These are phyloP conservation scores for Aphis gossypii DNA, from an alignment of 1,140 invertebrate species.

Conservation along the genomic window DNA sequence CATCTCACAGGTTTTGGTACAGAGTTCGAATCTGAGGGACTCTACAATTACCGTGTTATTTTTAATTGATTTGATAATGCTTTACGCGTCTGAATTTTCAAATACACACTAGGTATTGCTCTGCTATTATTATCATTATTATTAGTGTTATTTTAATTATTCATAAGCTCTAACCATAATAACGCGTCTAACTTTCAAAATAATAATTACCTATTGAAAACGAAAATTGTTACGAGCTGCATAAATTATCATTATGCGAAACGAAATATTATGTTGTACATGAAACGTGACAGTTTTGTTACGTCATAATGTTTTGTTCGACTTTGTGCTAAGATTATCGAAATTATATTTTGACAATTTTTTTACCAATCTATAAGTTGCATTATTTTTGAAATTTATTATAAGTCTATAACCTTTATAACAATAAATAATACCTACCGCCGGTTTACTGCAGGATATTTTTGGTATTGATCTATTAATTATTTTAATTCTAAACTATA, in stretches of 20 bases:
- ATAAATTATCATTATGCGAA: conserved; percentile 19
- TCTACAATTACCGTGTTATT: background rate
- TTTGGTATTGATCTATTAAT: background rate
- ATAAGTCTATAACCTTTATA: too few relatives aligned
- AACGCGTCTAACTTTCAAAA: conserved; percentile 2
- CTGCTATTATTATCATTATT: background rate
- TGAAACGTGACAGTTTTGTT: background rate
- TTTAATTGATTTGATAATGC: conserved; percentile 39
- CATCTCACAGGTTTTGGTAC: conserved; percentile 7
- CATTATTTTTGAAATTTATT: background rate
- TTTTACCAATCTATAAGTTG: background rate
- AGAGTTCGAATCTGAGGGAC: conserved; percentile 8
- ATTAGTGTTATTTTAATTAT: conserved; percentile 36
- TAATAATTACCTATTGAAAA: conserved; percentile 37
- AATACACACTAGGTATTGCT: background rate
- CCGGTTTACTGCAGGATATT: background rate
- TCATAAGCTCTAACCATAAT: conserved; percentile 9
- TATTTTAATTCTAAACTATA: background rate
- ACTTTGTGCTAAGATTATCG: background rate
- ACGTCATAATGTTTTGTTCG: background rate
- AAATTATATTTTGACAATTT: background rate
- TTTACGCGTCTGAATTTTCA: background rate
- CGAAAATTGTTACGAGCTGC: conserved; percentile 4
- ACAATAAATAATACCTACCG: too few relatives aligned
- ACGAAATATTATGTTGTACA: conserved; percentile 9